Conservation (phyloP, 2,113 vertebrate species). For the Antennarius striatus region DNA sequence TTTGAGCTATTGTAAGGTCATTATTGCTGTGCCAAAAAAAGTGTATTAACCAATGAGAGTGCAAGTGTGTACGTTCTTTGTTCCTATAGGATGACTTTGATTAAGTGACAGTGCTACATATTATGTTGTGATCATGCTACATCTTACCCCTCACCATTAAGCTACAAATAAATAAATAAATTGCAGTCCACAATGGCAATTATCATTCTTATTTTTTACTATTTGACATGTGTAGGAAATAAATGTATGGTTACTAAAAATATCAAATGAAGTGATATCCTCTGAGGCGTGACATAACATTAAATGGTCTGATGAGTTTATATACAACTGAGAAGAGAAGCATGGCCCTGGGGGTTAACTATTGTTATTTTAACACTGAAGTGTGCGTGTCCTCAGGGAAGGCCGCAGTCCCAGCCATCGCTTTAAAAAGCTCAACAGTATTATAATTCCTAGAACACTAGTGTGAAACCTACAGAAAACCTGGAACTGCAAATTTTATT, state of each 20-base stretch:
- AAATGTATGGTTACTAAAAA: neutral
- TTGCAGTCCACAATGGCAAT: no score
- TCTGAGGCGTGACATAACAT: slow-evolving; percentile 11
- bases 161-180: no score
- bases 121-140: no score
- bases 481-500: neutral
- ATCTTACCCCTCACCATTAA: no score
- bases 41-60: slow-evolving; percentile 9
- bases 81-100: neutral
- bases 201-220: no score
- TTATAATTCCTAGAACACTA: slow-evolving; percentile 21
- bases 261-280: neutral
- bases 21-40: neutral
- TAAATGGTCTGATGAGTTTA: slow-evolving; percentile 1
- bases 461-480: neutral
- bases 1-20: slow-evolving; percentile 46
- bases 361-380: slow-evolving; percentile 27
- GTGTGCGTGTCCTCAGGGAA: slow-evolving; percentile 14
- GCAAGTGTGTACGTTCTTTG: neutral
- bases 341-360: slow-evolving; percentile 11
- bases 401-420: slow-evolving; percentile 20
- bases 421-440: slow-evolving; percentile 33
- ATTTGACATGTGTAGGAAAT: neutral
- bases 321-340: neutral
- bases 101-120: neutral